Base-by-base conservation (phyloP, 1,140 invertebrate species). In the Saxidomus purpurata region DNA sequence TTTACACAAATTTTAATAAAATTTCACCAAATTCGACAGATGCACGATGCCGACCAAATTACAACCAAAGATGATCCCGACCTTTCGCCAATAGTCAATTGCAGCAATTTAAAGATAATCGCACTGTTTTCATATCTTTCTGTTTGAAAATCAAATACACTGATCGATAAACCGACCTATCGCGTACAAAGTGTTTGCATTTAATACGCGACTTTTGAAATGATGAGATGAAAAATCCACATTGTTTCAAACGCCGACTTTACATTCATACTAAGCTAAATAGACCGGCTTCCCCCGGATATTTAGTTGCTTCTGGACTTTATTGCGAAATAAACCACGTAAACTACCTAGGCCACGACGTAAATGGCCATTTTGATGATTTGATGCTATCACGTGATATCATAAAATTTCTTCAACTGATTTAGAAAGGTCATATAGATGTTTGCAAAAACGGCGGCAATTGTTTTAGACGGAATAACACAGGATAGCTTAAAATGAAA, bases 331-430 rank as follows among this genome's bases (percentile, higher is more conserved):
- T 49, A 19, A 17, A 38, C 49, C 28, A 52, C 82, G 67, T 84
- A 84, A 84, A 84, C 63, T 63, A 67, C 28, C 47, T 34, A 69
- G 82, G 17, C 28, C 59, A 15, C 61, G 86, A 88, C 86, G 47
- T 67, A 71, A 79, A 88, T 81, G 86, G 77, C 77, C 86, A 81
- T 88, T 81, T 74, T 71, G 63, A 38, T 81, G 86, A 81, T 81
- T 80, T 80, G 61, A 80, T 67, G 38, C 19, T 43, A 49, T 52
- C 86, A 88, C 86, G 77, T 88, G 86, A 71, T 19, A 38, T 63
- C 25, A 88, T 88, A 88, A 88, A 80, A 61, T 69, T 67, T 80
- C 69, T 82, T 59, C 52, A 25, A n/a, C 13, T 55, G 38, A 82
- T 43, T 40, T 82, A 19, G 9, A 82, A 82, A 82, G 80, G 80